These are phyloP conservation scores for Chrysomela aeneicollis DNA, from an alignment of 2,888 invertebrate species.

Conservation along the genomic window DNA sequence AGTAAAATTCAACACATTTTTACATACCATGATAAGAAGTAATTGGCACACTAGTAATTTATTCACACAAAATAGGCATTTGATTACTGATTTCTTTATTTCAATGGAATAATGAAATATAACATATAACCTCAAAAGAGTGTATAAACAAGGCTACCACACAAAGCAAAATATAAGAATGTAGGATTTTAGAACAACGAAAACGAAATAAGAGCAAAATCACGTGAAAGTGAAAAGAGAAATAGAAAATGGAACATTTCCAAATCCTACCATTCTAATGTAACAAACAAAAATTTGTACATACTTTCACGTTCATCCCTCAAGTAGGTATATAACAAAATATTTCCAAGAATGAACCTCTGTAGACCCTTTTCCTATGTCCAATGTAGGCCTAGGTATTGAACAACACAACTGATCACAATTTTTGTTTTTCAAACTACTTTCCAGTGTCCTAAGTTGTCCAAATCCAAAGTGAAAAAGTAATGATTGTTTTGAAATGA, in stretches of 20 bases:
- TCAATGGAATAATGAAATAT: constrained; percentile 51
- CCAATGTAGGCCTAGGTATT: too few relatives aligned
- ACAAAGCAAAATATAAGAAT: constrained; percentile 36
- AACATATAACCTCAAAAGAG: constrained; percentile 54
- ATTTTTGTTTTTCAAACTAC: background rate
- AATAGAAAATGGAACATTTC: constrained; percentile 6
- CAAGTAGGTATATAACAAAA: background rate
- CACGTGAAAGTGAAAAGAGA: constrained; percentile 32
- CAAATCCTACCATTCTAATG: background rate
- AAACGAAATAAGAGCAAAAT: constrained; percentile 11
- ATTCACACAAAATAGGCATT: constrained; percentile 54
- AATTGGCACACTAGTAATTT: constrained; percentile 50
- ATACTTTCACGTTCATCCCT: constrained; percentile 4
- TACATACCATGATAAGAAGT: constrained; percentile 55
- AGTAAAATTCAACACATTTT: constrained; percentile 6
- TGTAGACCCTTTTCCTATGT: background rate
- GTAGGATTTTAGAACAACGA: constrained; percentile 21
- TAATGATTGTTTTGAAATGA: background rate
- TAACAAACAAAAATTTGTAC: background rate
- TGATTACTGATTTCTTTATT: constrained; percentile 49
- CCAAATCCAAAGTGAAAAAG: too few relatives aligned
- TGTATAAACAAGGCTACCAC: constrained; percentile 50
- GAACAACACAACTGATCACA: too few relatives aligned
- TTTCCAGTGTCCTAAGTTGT: background rate
- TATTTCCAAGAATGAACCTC: background rate